phyloP scores from a whole-genome alignment of 2,113 vertebrate species.

The Xenopus tropicalis region DNA sequence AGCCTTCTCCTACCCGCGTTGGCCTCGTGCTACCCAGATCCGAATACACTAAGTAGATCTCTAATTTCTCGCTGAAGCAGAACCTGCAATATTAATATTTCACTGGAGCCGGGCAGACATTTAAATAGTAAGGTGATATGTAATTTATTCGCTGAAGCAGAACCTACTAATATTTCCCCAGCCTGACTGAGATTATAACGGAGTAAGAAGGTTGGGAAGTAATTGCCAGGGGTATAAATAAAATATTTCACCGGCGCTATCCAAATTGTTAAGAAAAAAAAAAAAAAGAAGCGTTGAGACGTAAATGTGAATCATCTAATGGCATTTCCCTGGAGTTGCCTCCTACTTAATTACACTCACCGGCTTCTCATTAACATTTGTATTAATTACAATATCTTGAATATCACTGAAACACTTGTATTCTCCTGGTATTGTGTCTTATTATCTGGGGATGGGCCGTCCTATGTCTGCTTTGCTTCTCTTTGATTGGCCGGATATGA shows the following conservation, averaged over 20 bases:
- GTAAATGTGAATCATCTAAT: slow-evolving; percentile 28
- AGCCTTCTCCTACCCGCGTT: neutral
- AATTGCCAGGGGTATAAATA: slow-evolving; percentile 29
- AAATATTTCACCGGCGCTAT: slow-evolving; percentile 32
- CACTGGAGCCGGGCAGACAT: slow-evolving; percentile 22
- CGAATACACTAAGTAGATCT: slow-evolving; percentile 2
- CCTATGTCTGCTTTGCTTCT: no score
- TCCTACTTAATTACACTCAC: slow-evolving; percentile 27
- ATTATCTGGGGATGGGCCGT: no score
- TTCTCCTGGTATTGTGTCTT: no score
- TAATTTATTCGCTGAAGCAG: slow-evolving; percentile 39
- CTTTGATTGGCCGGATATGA: no score
- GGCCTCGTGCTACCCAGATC: slow-evolving; percentile 1
- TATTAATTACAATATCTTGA: slow-evolving; percentile 31
- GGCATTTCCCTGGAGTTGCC: slow-evolving; percentile 30
- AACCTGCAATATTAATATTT: slow-evolving; percentile 23
- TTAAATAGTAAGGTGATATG: slow-evolving; percentile 35
- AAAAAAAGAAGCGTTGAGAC: slow-evolving; percentile 1
- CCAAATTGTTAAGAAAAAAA: slow-evolving; percentile 9
- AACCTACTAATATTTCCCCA: slow-evolving; percentile 40
- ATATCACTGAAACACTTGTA: neutral
- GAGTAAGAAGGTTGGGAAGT: slow-evolving; percentile 24
- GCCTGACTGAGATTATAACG: slow-evolving; percentile 23
- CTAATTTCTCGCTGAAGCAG: slow-evolving; percentile 7
- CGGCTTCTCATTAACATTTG: slow-evolving; percentile 16